A percentile compares a stretch with the other conserved stretches of the same genome.
These are phyloP conservation scores for Cossypha dichroa DNA, from an alignment of 2,797 vertebrate species.

Conservation along the genomic window DNA sequence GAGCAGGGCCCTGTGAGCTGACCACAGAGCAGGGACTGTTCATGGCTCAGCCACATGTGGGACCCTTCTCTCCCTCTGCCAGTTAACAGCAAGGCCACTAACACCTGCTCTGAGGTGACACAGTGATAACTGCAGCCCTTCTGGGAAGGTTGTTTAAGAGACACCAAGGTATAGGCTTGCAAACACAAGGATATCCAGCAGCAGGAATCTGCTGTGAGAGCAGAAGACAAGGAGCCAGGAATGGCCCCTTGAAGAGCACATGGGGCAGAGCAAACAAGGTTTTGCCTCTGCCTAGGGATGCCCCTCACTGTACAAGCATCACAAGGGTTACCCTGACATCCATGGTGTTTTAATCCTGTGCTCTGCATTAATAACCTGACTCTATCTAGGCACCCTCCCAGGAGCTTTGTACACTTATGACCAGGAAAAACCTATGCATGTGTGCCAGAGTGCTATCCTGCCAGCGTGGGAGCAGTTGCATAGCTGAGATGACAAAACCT, in stretches of 20 bases:
- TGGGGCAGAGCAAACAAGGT: neutral
- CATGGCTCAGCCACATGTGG: rapidly evolving
- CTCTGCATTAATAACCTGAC: neutral
- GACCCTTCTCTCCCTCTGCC: neutral
- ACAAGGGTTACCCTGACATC: neutral
- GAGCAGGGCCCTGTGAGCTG: neutral
- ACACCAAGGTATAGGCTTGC: rapidly evolving
- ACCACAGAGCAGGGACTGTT: rapidly evolving
- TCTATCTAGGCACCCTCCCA: neutral
- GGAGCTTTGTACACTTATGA: neutral
- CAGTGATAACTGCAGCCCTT: neutral
- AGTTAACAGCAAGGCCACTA: neutral
- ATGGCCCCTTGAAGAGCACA: too few species aligned
- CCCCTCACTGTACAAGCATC: rapidly evolving
- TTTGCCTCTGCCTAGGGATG: neutral
- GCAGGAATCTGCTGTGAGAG: neutral
- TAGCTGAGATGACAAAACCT: conserved; percentile 1
- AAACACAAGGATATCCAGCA: neutral
- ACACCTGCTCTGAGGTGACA: neutral
- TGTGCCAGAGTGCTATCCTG: neutral
- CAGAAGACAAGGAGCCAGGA: neutral
- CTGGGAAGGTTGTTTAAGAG: rapidly evolving
- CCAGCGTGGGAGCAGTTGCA: neutral
- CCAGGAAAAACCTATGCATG: neutral
- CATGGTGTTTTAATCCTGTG: neutral